phyloP scores from a whole-genome alignment of 2,888 invertebrate species.

The Diogma glabrata region DNA sequence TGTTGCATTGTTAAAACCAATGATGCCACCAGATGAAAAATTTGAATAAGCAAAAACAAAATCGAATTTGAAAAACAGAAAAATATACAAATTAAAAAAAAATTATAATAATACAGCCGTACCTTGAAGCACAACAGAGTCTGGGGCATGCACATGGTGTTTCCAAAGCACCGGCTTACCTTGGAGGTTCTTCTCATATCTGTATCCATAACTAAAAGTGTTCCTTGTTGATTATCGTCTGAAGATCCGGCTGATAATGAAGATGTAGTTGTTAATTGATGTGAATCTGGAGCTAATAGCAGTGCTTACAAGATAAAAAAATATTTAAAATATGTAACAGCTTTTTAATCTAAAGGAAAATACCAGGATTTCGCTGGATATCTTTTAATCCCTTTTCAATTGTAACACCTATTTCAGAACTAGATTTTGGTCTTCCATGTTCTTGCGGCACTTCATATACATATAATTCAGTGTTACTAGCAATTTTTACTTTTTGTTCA shows the following conservation, averaged over 20 bases:
- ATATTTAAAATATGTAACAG: neutral
- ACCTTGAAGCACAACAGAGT: conserved; percentile 80
- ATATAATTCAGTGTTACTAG: conserved; percentile 45
- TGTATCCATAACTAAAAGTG: conserved; percentile 21
- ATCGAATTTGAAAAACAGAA: neutral
- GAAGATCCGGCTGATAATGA: conserved; percentile 13
- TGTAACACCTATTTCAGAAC: conserved; percentile 31
- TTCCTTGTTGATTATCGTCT: conserved; percentile 20
- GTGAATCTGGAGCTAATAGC: conserved; percentile 21
- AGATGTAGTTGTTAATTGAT: conserved; percentile 18
- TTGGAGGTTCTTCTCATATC: conserved; percentile 34
- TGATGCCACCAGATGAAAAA: too few species aligned
- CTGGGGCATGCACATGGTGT: conserved; percentile 73
- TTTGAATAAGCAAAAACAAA: too few species aligned
- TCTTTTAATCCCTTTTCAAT: conserved; percentile 36
- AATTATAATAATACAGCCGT: conserved; percentile 40
- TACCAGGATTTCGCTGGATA: conserved; percentile 36
- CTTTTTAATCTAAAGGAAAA: neutral
- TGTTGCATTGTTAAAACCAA: too few species aligned
- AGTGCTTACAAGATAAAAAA: conserved; percentile 18
- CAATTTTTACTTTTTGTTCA: conserved; percentile 39
- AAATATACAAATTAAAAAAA: conserved; percentile 24
- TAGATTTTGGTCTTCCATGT: conserved; percentile 28
- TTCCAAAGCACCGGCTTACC: conserved; percentile 55
- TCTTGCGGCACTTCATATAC: conserved; percentile 55